A percentile compares a stretch with the other conserved stretches of the same genome.
These are phyloP conservation scores for Brachirus orientalis DNA, from an alignment of 2,113 vertebrate genomes.

Conservation along the genomic window DNA sequence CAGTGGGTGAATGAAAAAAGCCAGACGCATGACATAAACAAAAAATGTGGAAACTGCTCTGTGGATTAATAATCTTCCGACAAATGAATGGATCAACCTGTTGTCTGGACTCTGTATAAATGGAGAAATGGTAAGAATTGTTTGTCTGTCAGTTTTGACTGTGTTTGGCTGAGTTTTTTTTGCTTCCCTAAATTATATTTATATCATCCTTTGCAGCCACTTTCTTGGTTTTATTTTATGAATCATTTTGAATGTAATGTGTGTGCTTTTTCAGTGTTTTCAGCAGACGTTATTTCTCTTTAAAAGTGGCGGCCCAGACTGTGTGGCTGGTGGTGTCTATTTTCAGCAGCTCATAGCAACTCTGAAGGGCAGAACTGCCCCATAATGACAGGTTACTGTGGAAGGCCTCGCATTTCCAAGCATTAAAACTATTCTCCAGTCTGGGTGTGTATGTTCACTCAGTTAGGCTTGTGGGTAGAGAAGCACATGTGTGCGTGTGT, in stretches of 20 bases:
- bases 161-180: not conserved
- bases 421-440: conserved; percentile 65
- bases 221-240: not conserved
- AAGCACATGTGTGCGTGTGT: conserved; percentile 32
- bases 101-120: conserved; percentile 36
- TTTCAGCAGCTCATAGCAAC: conserved; percentile 78
- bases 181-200: not conserved
- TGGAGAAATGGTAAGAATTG: conserved; percentile 66
- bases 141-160: conserved; percentile 6
- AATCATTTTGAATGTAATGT: not conserved
- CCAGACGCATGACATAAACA: conserved; percentile 63
- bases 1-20: conserved; percentile 69
- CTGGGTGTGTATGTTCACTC: conserved; percentile 71
- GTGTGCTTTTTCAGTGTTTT: conserved; percentile 20
- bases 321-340: conserved; percentile 80
- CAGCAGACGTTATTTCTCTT: conserved; percentile 68
- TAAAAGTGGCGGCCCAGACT: conserved; percentile 79
- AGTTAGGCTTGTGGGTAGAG: conserved; percentile 55
- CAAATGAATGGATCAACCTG: conserved; percentile 46
- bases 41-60: conserved; percentile 64
- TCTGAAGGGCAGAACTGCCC: conserved; percentile 76
- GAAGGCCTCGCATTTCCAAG: conserved; percentile 66
- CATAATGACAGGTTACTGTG: conserved; percentile 81
- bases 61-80: conserved; percentile 41
- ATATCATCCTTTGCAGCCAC: not conserved